These are phyloP conservation scores for Zaprionus capensis DNA, from an alignment of 1,140 invertebrate species.

Conservation along the genomic window DNA sequence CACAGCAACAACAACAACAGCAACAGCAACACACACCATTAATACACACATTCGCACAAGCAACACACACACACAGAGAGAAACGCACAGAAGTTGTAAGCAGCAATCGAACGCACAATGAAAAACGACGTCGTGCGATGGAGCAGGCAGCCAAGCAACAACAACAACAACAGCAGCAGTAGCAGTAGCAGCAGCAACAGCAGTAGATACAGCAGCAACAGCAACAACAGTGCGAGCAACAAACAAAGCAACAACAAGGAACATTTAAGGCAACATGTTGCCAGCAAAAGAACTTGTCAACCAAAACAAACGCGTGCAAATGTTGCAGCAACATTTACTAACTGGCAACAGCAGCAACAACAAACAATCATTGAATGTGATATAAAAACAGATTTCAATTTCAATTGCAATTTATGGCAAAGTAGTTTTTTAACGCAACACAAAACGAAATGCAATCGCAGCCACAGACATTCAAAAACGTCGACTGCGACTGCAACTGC, in stretches of 20 bases:
- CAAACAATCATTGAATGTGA: conserved; percentile 81
- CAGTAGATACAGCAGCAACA: conserved; percentile 22
- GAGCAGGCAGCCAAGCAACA: conserved; percentile 66
- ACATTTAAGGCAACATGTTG: conserved; percentile 56
- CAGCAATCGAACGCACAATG: conserved; percentile 82
- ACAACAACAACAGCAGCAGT: conserved; percentile 32
- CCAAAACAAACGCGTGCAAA: conserved; percentile 21
- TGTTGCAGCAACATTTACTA: conserved; percentile 41
- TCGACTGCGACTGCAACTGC: conserved; percentile 12
- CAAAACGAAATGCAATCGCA: conserved; percentile 51
- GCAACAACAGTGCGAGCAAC: conserved; percentile 20
- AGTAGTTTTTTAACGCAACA: conserved; percentile 73
- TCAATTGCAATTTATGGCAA: conserved; percentile 80
- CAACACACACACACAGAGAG: background rate
- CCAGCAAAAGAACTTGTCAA: conserved; percentile 54
- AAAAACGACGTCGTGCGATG: conserved; percentile 84
- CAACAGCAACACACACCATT: background rate
- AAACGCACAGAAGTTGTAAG: conserved; percentile 14
- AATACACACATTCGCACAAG: background rate
- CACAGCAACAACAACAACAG: conserved; percentile 4
- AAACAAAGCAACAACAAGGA: conserved; percentile 44
- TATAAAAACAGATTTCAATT: conserved; percentile 76
- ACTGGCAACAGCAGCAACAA: conserved; percentile 45
- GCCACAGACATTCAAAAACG: conserved; percentile 40
- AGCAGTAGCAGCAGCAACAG: conserved; percentile 26